phyloP scores from a whole-genome alignment of 2,113 vertebrate species.

The Prochilodus magdalenae region DNA sequence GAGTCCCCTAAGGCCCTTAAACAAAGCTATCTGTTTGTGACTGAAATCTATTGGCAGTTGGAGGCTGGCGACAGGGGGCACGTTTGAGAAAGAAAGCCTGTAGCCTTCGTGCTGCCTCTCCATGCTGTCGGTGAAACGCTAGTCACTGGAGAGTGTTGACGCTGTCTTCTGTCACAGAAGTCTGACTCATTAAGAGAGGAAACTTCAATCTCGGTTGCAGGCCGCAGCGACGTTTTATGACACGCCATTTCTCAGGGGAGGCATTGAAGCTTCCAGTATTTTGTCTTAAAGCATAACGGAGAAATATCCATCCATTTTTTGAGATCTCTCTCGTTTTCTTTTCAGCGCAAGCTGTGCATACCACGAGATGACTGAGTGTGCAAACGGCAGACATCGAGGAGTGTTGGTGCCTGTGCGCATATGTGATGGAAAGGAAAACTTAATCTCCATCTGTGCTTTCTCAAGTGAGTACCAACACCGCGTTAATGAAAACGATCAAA shows the following conservation, averaged over 20 bases:
- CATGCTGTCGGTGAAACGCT: constrained; percentile 47
- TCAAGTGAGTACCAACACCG: neutral
- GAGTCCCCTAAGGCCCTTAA: neutral
- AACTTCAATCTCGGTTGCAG: constrained; percentile 59
- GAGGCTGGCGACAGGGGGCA: neutral
- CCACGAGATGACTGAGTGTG: neutral
- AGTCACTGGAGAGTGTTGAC: constrained; percentile 46
- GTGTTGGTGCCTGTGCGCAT: neutral
- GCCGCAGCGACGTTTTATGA: constrained; percentile 58
- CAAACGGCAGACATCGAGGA: neutral
- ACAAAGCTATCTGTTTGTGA: constrained; percentile 52
- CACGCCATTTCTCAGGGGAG: constrained; percentile 49
- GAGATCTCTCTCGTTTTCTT: neutral
- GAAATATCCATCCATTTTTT: neutral
- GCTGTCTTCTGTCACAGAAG: constrained; percentile 49
- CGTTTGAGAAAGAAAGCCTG: constrained; percentile 29
- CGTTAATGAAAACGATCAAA: neutral
- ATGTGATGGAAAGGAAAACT: neutral
- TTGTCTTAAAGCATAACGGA: neutral
- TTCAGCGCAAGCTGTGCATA: neutral
- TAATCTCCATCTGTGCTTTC: constrained; percentile 6
- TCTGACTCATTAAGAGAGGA: constrained; percentile 57
- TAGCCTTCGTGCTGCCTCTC: constrained; percentile 34
- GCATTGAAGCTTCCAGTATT: neutral
- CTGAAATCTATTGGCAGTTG: neutral